Evolutionary conservation across 2,113 vertebrate genomes (phyloP), one percentile per base, ranked within the genome.

Genomic region (Nestor notabilis): DNA sequence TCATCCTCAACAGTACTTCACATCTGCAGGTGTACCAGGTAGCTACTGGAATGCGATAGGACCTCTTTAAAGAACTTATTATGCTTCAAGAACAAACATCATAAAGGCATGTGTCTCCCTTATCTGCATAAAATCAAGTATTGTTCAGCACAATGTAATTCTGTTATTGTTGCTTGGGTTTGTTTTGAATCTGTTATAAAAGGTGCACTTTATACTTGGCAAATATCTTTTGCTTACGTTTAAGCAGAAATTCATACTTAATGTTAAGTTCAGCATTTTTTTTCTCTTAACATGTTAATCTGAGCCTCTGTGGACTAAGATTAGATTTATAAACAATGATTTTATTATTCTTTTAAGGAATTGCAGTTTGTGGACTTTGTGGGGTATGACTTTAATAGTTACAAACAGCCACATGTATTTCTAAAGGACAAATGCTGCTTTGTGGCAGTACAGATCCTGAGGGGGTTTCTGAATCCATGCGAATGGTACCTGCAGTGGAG

Each of bases 131-230:
- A 77, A 61, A 87, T 93, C 66, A 63, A 50, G 63, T 46, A 15
- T 39, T 2, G 5, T 75, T 83, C 63, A 52, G 52, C 63, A 33
- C n/a, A 16, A 75, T 64, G 24, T n/a, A 14, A 41, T 52, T 84
- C 53, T 75, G 17, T 70, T 77, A 12, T 17, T 49, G 70, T 80
- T 92, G 64, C 64, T 92, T 75, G 24, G 17, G 23, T 88, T 71
- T 90, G 46, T 65, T 94, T 82, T 74, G 65, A 81, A 58, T 60
- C 77, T 79, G 29, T 94, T 96, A 31, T 17, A 47, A 81, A 88
- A 88, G 78, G 66, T 92, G 93, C 94, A 95, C 88, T 94, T 97
- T 97, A 93, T 96, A 65, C 70, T 83, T 66, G 46, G 25, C 33
- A 74, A 90, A 8, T 31, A 31, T 18, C 27, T 91, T 92, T 68